phyloP scores from a whole-genome alignment of 2,797 vertebrate species.

The Pagetopsis macropterus region DNA sequence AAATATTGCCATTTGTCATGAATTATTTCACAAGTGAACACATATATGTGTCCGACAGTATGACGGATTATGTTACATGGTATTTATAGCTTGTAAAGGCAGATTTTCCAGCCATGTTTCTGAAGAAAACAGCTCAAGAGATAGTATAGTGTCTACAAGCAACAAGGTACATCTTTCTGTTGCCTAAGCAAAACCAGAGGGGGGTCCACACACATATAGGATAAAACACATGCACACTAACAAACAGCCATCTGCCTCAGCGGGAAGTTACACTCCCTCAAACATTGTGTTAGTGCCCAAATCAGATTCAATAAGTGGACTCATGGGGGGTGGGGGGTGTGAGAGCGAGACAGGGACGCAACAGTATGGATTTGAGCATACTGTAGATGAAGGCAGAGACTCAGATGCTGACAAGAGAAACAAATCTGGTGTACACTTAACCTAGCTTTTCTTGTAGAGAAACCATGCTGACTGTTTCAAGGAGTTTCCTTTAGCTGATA shows the following conservation, averaged over 20 bases:
- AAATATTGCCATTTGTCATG: not conserved
- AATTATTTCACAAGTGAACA: not conserved
- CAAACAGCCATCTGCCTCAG: conserved; percentile 57
- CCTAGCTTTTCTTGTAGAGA: conserved; percentile 16
- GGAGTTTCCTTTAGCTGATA: conserved; percentile 54
- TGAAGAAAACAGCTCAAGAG: not conserved
- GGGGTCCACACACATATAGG: conserved; percentile 20
- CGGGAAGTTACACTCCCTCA: conserved; percentile 44
- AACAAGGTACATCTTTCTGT: conserved; percentile 14
- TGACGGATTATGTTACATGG: not conserved
- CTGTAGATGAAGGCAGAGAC: conserved; percentile 30
- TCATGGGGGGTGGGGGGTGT: conserved; percentile 3
- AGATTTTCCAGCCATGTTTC: conserved; percentile 3
- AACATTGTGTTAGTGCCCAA: conserved; percentile 47
- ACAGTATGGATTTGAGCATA: conserved; percentile 25
- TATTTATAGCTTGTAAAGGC: not conserved
- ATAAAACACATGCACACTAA: conserved; percentile 48
- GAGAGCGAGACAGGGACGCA: conserved; percentile 29
- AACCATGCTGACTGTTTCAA: conserved; percentile 35
- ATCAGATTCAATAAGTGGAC: conserved; percentile 65
- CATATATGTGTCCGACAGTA: not conserved
- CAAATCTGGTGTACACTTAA: conserved; percentile 13
- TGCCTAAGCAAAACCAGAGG: conserved; percentile 2
- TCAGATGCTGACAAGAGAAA: conserved; percentile 9
- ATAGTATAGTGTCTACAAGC: conserved; percentile 16